These are phyloP conservation scores for Mormyrops boulengeri DNA, from an alignment of 2,797 vertebrate species.

Conservation along the genomic window DNA sequence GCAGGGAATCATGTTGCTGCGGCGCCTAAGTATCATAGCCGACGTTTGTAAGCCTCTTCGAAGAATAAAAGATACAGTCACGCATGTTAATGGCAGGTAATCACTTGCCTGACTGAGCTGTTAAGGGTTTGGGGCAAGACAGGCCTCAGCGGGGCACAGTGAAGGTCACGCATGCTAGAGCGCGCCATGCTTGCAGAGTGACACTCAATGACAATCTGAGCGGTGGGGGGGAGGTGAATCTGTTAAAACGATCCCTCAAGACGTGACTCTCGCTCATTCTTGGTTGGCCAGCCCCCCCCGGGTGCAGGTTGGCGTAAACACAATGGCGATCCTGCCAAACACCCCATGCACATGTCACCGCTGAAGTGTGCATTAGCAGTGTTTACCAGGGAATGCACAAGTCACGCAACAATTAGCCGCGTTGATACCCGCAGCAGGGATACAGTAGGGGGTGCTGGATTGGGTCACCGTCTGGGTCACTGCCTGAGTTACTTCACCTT, in stretches of 20 bases:
- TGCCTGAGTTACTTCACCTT: slow-evolving; percentile 7
- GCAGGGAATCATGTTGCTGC: background rate
- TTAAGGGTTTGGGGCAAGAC: background rate
- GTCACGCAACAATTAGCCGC: background rate
- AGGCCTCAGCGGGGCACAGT: background rate
- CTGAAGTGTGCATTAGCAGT: background rate
- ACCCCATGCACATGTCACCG: background rate
- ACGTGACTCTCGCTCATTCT: background rate
- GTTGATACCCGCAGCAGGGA: background rate
- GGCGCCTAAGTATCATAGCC: background rate
- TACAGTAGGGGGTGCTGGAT: background rate
- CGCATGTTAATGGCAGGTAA: background rate
- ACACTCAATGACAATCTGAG: background rate
- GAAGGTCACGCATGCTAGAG: background rate
- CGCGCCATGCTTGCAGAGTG: background rate
- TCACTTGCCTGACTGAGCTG: slow-evolving; percentile 1
- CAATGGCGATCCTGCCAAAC: background rate
- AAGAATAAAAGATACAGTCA: background rate
- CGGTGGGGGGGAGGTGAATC: background rate
- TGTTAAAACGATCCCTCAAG: background rate
- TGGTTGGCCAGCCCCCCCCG: background rate
- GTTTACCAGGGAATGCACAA: background rate
- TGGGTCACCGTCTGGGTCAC: background rate
- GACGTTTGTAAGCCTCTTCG: background rate
- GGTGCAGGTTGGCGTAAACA: background rate